Percentiles rank a stretch among this genome's conserved stretches.
Conservation (phyloP, 2,113 vertebrate genomes). For the Epinephelus lanceolatus region DNA sequence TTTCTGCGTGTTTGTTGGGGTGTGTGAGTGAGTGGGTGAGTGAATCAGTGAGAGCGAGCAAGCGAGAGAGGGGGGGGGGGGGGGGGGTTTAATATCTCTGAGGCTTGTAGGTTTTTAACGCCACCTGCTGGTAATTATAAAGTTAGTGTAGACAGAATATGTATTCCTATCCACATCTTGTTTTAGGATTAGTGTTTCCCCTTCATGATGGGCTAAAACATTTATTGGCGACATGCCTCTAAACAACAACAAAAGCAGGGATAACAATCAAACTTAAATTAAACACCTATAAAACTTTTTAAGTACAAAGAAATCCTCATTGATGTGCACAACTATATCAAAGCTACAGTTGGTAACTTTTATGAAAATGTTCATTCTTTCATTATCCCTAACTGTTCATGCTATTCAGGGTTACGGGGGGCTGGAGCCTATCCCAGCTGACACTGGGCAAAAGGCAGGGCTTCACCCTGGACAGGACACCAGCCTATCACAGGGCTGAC, state of each 20-base stretch:
- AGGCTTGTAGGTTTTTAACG: constrained; percentile 35
- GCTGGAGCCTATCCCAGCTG: no score
- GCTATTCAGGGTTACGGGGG: no score
- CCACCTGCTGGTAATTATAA: constrained; percentile 63
- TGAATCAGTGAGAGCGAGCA: not conserved
- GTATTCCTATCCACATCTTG: not conserved
- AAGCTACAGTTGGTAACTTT: no score
- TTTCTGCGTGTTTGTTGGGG: not conserved
- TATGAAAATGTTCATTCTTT: no score
- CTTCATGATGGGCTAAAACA: not conserved
- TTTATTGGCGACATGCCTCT: not conserved
- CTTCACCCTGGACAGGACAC: no score
- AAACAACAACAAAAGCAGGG: not conserved
- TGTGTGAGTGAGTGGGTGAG: not conserved
- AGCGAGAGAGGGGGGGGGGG: no score
- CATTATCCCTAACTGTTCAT: no score
- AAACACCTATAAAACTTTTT: not conserved
- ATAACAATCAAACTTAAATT: not conserved
- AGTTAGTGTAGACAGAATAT: not conserved
- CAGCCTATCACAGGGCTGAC: no score
- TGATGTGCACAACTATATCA: not conserved
- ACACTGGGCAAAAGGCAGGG: no score
- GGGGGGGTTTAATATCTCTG: not conserved
- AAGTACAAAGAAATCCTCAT: not conserved
- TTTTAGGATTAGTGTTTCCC: not conserved